Base-by-base conservation (phyloP, 2,797 vertebrate genomes). In the Triplophysa bombifrons region DNA sequence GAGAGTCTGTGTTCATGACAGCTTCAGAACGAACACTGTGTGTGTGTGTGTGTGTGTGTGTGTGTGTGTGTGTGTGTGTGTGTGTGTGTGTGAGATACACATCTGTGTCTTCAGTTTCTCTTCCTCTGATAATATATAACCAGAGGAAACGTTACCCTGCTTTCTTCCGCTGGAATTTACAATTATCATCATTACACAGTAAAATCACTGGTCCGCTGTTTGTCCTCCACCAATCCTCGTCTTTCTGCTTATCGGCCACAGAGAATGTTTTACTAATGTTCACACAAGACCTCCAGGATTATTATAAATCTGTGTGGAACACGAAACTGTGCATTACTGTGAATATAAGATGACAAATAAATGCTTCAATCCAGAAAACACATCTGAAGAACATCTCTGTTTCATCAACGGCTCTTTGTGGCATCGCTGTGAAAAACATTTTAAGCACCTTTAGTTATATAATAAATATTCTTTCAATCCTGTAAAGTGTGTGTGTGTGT, bases 61-160 rank as follows among this genome's bases (percentile, higher is more conserved):
- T 48, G 53, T 80, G 77, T 82, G 27, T 67, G 20, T 71, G 61
- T 34, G 44, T 11, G 65, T 38, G 58, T 48, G 53, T 13, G 56
- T 64, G 41, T 68, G 64, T 38, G 58, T 22, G 53, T 6, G 56
- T 44, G 41, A 64, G 68, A 83, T 56, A 72, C 17, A 63, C 53
- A 78, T 82, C 80, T 63, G 27, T 65, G 68, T 38, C 41, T 51
- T 50, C 30, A 48, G 27, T 66, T 82, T 77, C 67, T 53, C n/a
- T 65, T 72, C 58, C 22, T 19, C 56, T 27, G 50, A 64, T 55
- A 30, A 19, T 51, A 17, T 50, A 16, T 14, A 25, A 51, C 19
- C 4, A 4, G 30, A 27, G 22, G 17, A 17, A 20, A 11, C 53
- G 38, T 71, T 76, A 81, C 51, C 76, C 50, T 66, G 56, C 50